Conservation (phyloP, 2,113 vertebrate genomes). For the Mesitornis unicolor region DNA sequence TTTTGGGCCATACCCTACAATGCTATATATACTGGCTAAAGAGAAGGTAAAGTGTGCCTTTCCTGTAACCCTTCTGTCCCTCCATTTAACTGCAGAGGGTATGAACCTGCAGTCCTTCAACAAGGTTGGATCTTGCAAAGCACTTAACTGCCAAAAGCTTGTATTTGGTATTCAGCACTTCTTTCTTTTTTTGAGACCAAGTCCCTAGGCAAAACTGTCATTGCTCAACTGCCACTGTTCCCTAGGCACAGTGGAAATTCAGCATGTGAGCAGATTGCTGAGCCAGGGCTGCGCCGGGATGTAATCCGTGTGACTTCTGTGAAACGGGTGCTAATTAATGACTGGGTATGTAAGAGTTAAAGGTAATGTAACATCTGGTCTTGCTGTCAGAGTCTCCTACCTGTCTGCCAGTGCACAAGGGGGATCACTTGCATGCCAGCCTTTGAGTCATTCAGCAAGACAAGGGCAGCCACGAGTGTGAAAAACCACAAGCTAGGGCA, state of each 20-base stretch:
- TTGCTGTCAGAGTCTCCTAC: slow-evolving; percentile 2
- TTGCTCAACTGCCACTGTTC: too few species aligned
- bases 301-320: neutral
- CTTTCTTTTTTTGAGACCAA: neutral
- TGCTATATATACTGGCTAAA: neutral
- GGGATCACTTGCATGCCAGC: neutral
- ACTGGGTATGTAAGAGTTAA: neutral
- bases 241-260: neutral
- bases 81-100: neutral
- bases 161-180: neutral
- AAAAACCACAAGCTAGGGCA: neutral
- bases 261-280: neutral
- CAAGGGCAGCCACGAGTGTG: neutral
- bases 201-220: neutral
- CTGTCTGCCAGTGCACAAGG: neutral
- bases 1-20: neutral
- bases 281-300: rapidly evolving
- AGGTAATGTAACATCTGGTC: neutral
- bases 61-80: neutral
- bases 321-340: neutral
- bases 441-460: slow-evolving; percentile 1
- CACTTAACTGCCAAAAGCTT: neutral
- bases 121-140: neutral
- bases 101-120: neutral
- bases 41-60: neutral